Base-by-base conservation (phyloP, 2,797 vertebrate species). In the Lutjanus campechanus region DNA sequence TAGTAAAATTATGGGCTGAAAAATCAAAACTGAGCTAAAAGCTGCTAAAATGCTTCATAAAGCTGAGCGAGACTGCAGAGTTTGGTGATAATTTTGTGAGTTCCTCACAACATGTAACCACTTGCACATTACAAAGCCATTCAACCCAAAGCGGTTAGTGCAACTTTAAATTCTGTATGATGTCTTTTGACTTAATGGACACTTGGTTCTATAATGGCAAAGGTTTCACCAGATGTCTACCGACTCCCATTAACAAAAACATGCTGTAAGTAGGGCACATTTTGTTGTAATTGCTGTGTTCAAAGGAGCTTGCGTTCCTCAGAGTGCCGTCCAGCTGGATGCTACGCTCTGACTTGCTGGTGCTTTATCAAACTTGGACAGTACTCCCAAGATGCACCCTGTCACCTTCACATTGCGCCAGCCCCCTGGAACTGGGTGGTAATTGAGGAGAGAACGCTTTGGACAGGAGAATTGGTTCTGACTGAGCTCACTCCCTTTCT, bases 361-460 rank as follows among this genome's bases (percentile, higher is more conserved):
- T 49, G 70, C 71, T 82, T 73, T 25, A 80, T 83, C 60, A 80
- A 60, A 80, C 44, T 5, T 60, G 44, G 78, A 73, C 74, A 79
- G 59, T 22, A 56, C 50, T 77, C 76, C 43, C 54, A 66, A 68
- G 73, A 75, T 84, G 55, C 68, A 72, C 22, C 64, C 76, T 67
- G 66, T 90, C 89, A 90, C 86, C 87, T 84, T 88, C 83, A 87
- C 76, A 72, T 73, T 77, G 69, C 77, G 69, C 77, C 58, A 76
- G 51, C 80, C 50, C 46, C 61, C 59, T 63, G 54, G 64, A 83
- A 54, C 71, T 47, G 51, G 76, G 59, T 60, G 62, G 76, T 90
- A 88, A 89, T 88, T 77, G 82, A 89, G 79, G 66, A 77, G 68
- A 73, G 50, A 76, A 51, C 73, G 56, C 59, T 73, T 70, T 44